phyloP scores from a whole-genome alignment of 2,113 vertebrate species.

The Larimichthys polyactis region DNA sequence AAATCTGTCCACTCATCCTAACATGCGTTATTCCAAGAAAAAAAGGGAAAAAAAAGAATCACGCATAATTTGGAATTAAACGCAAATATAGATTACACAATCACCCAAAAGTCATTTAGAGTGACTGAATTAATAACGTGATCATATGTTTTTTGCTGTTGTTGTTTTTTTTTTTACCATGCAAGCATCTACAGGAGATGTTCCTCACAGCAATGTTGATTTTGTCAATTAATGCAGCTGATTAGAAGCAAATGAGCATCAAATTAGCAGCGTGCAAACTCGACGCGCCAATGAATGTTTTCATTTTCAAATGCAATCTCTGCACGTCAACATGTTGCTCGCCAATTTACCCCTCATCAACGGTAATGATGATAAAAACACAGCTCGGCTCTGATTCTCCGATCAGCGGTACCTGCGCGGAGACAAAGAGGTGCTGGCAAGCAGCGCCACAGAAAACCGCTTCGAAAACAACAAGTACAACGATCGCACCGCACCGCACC shows the following conservation, averaged over 20 bases:
- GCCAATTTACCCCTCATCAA: not conserved
- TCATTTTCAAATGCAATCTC: not conserved
- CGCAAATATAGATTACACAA: not conserved
- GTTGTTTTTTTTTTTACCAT: not conserved
- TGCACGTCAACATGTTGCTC: slow-evolving; percentile 56
- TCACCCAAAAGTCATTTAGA: slow-evolving; percentile 9
- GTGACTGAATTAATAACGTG: not conserved
- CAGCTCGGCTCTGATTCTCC: slow-evolving; percentile 19
- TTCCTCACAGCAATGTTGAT: not conserved
- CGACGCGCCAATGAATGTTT: not conserved
- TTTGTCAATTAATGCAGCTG: slow-evolving; percentile 11
- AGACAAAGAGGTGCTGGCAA: slow-evolving; percentile 70
- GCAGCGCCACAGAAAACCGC: slow-evolving; percentile 49
- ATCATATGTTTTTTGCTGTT: not conserved
- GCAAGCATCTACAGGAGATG: not conserved
- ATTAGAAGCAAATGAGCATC: slow-evolving; percentile 6
- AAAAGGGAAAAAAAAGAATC: not conserved
- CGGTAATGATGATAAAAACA: not conserved
- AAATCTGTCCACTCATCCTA: not conserved
- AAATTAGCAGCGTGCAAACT: slow-evolving; percentile 9
- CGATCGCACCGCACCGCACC: slow-evolving; percentile 38
- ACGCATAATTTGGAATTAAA: slow-evolving; percentile 10
- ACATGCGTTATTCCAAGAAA: not conserved
- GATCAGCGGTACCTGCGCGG: slow-evolving; percentile 53
- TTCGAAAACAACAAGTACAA: slow-evolving; percentile 51